These are phyloP conservation scores for Pogonognathellus flavescens DNA, from an alignment of 1,140 invertebrate genomes.

Conservation along the genomic window DNA sequence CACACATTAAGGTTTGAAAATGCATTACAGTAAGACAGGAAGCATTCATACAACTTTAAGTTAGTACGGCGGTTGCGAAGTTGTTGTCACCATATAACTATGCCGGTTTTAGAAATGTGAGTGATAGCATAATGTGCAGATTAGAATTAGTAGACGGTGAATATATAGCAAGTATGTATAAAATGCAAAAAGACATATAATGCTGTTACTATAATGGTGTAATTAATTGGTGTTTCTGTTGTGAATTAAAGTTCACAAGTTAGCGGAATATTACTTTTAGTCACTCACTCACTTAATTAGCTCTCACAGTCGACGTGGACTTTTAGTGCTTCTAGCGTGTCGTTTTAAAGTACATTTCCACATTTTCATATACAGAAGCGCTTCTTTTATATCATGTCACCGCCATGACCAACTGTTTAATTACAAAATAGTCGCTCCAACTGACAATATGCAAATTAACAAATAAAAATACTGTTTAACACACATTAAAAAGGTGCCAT, in stretches of 20 bases:
- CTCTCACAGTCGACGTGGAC: neutral
- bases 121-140: too few species aligned
- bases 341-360: neutral
- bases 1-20: too few species aligned
- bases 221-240: constrained; percentile 8
- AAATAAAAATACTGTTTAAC: too few species aligned
- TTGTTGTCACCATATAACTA: too few species aligned
- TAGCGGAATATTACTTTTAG: constrained; percentile 7
- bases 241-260: neutral
- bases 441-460: too few species aligned
- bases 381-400: neutral
- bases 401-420: neutral
- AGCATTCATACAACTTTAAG: too few species aligned
- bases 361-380: neutral
- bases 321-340: neutral
- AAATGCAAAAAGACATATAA: neutral
- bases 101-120: too few species aligned
- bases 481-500: too few species aligned
- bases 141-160: too few species aligned
- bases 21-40: too few species aligned
- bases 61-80: too few species aligned
- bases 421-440: neutral
- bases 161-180: neutral
- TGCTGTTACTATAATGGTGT: too few species aligned
- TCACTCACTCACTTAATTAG: neutral